Base-by-base conservation (phyloP, 2,113 vertebrate species). In the Pseudopipra pipra region DNA sequence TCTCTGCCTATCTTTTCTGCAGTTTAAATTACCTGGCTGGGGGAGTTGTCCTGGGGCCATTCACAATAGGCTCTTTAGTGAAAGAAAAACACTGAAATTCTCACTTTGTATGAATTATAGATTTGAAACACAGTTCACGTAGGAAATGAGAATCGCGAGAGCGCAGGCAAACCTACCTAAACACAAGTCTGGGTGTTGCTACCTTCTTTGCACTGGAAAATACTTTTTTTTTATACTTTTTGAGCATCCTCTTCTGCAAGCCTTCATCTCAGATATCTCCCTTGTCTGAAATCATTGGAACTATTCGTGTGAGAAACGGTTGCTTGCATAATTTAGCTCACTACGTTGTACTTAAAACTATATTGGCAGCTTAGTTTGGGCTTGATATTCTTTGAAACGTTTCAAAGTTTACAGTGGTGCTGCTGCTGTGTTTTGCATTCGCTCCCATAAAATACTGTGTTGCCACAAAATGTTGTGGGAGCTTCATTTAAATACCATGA, bases 21-120 rank as follows among this genome's bases (percentile, higher is more conserved):
- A 76, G 47, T 96, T 96, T 93, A 92, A 95, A 95, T 95, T 93
- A 97, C 96, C 88, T 98, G 95, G 78, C 58, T 97, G 82, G 77
- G 58, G 93, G 73, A 91, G 28, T 85, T 96, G 90, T 94, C 88
- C 95, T 70, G 82, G 76, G 73, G 91, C 96, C 47, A 84, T 76
- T 86, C 85, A 94, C 87, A 87, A 55, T 65, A 86, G 46, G n/a
- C 47, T 90, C 61, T 92, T 90, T 79, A 61, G 76, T 87, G 71
- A 70, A 93, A 87, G 88, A 87, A 93, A 63, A 84, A 70, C 93
- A 85, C 33, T 66, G 71, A 83, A 80, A 46, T 92, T 85, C 93
- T 82, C 46, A 25, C 75, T 75, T 92, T 87, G 24, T 73, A 94
- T 96, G 85, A 96, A 95, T 96, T 97, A 95, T 79, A 95, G 95